These are phyloP conservation scores for Porites evermanni DNA, from an alignment of 92 coral and sea anemone genomes.

Conservation along the genomic window DNA sequence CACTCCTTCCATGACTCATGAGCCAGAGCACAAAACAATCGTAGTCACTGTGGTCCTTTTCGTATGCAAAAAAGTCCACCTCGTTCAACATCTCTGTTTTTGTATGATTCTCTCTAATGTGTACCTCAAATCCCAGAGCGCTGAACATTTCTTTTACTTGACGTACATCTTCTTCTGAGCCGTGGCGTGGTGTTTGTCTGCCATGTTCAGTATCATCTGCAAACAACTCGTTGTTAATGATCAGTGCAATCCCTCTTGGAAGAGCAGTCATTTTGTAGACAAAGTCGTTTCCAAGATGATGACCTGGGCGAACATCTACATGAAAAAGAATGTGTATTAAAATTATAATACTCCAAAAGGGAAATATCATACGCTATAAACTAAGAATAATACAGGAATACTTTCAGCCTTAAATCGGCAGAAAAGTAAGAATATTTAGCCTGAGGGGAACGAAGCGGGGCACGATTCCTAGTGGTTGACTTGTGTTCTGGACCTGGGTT, in stretches of 20 bases:
- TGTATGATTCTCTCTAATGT: not conserved
- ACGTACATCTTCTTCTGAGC: conserved; percentile 73
- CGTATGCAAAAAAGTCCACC: not conserved
- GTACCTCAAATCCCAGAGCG: conserved; percentile 49
- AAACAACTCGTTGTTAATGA: conserved; percentile 69
- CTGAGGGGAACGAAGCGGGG: no score
- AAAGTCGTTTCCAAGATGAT: not conserved
- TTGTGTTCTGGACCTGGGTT: no score
- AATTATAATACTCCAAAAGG: no score
- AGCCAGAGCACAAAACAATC: conserved; percentile 78
- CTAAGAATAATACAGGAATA: no score
- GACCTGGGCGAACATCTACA: no score
- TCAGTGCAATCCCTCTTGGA: conserved; percentile 78
- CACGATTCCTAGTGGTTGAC: no score
- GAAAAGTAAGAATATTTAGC: no score
- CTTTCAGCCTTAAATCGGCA: no score
- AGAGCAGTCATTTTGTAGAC: conserved; percentile 68
- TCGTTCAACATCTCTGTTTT: conserved; percentile 16
- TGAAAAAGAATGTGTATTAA: no score
- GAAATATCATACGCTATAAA: no score
- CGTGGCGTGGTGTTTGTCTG: conserved; percentile 3
- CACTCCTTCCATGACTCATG: conserved; percentile 80
- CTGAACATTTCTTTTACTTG: conserved; percentile 49
- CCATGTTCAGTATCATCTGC: not conserved
- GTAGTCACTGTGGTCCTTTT: conserved; percentile 38